phyloP scores from a whole-genome alignment of 2,797 vertebrate genomes.

The Sciaenops ocellatus region DNA sequence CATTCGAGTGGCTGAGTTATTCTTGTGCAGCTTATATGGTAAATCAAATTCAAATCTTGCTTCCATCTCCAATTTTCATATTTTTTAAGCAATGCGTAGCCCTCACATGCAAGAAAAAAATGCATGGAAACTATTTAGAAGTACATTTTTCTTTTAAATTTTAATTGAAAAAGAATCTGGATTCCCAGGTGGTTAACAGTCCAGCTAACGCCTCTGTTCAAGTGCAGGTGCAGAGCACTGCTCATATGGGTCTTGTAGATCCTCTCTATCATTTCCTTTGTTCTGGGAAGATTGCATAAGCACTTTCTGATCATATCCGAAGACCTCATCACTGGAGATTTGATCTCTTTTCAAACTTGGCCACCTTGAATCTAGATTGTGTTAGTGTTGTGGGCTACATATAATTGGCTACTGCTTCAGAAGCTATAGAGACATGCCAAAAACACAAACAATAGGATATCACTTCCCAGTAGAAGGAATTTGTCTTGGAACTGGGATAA shows the following conservation, averaged over 20 bases:
- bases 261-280: slow-evolving; percentile 22
- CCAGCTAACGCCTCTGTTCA: too few relatives aligned
- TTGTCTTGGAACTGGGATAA: slow-evolving; percentile 40
- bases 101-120: too few relatives aligned
- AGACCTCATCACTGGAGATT: slow-evolving; percentile 26
- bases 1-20: too few relatives aligned
- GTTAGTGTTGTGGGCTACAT: slow-evolving; percentile 15
- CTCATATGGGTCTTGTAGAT: slow-evolving; percentile 40
- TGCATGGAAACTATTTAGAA: too few relatives aligned
- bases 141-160: too few relatives aligned
- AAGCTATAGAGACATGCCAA: slow-evolving; percentile 36
- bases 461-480: slow-evolving; percentile 43
- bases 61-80: too few relatives aligned
- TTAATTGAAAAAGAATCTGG: too few relatives aligned
- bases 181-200: too few relatives aligned
- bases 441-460: slow-evolving; percentile 45
- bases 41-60: too few relatives aligned
- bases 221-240: slow-evolving; percentile 57
- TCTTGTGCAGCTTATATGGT: too few relatives aligned
- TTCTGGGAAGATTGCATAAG: slow-evolving; percentile 49
- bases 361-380: background rate
- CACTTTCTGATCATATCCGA: slow-evolving; percentile 45
- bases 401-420: slow-evolving; percentile 46
- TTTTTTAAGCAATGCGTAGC: too few relatives aligned
- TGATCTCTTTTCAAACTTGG: slow-evolving; percentile 16